Base-by-base conservation (phyloP, 2,888 invertebrate genomes). In the Pyrrhosoma nymphula region DNA sequence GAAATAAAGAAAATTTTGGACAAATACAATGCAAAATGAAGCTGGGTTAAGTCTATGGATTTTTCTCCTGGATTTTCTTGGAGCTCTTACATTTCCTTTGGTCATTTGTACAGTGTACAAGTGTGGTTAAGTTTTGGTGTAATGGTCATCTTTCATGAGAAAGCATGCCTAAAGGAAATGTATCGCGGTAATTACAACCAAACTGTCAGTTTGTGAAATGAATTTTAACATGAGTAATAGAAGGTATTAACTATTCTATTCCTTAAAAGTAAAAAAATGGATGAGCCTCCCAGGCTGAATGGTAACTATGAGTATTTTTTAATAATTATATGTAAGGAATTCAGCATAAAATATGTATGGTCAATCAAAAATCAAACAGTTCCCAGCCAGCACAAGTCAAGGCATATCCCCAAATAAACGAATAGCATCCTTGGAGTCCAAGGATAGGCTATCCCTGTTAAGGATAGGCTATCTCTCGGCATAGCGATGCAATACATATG, bases 1-100 rank as follows among this genome's bases (percentile, higher is more conserved):
- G 93, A 93, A 93, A 69, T 93, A 69, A 93, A 93, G 56, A 93
- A 69, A 75, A 75, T 93, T 39, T 69, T 93, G 55, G 93, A 93
- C n/a, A 93, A 69, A 26, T 93, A 93, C 47, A 93, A 55, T 39
- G 39, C 14, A 39, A 93, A 93, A 93, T 93, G 93, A 93, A 14
- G 30, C 82, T 47, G 47, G 47, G 47, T 47, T 82, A 26, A 35
- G 82, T 35, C 16, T 35, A 82, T 26, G 16, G 35, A 82, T 82
- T 14, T 35, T 6, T 30, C 82, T 35, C 1, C 69, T 69, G 4
- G 26, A 26, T 69, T n/a, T 60, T 20, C 16, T 60, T 23, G 12
- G 35, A 82, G 82, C 82, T 82, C 82, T 82, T 35, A 30, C 12
- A 3, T 69, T 82, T 82, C 35, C 30, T 14, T 14, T 4, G 4